phyloP scores from a whole-genome alignment of 2,888 invertebrate species.

The Drosophila lutescens region DNA sequence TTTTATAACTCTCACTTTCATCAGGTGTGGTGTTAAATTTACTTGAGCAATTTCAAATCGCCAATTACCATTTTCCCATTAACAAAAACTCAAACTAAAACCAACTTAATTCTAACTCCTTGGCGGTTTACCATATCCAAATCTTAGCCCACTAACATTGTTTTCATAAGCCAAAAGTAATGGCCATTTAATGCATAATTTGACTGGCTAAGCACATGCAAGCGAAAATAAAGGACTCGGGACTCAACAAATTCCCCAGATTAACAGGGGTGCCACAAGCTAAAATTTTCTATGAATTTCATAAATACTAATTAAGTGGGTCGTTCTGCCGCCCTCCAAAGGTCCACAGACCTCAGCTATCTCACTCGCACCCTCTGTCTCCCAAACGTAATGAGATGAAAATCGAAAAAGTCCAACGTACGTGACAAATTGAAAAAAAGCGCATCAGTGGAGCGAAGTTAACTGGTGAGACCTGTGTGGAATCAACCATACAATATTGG shows the following conservation, averaged over 20 bases:
- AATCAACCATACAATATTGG: conserved; percentile 77
- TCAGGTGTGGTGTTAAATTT: not conserved
- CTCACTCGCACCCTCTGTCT: conserved; percentile 29
- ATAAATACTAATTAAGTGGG: conserved; percentile 73
- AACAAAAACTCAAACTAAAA: not conserved
- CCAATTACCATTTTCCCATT: not conserved
- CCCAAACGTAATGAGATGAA: conserved; percentile 41
- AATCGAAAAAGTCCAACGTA: conserved; percentile 68
- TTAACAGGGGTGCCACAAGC: conserved; percentile 52
- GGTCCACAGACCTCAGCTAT: not conserved
- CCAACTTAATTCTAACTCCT: not conserved
- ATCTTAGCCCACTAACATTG: conserved; percentile 74
- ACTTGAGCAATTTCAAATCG: not conserved
- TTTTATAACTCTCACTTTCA: not conserved
- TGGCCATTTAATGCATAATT: conserved; percentile 72
- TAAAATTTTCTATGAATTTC: conserved; percentile 74
- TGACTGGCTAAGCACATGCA: conserved; percentile 69
- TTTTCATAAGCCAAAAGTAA: conserved; percentile 24
- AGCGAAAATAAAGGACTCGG: conserved; percentile 33
- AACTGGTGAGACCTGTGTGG: conserved; percentile 79
- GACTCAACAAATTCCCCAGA: conserved; percentile 51
- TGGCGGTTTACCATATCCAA: not conserved
- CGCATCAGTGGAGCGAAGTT: conserved; percentile 81
- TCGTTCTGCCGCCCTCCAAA: conserved; percentile 33
- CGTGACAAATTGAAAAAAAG: conserved; percentile 83